A percentile compares a stretch with the other conserved stretches of the same genome.
phyloP scores from a whole-genome alignment of 2,888 invertebrate species.

The Eudemis profundana region DNA sequence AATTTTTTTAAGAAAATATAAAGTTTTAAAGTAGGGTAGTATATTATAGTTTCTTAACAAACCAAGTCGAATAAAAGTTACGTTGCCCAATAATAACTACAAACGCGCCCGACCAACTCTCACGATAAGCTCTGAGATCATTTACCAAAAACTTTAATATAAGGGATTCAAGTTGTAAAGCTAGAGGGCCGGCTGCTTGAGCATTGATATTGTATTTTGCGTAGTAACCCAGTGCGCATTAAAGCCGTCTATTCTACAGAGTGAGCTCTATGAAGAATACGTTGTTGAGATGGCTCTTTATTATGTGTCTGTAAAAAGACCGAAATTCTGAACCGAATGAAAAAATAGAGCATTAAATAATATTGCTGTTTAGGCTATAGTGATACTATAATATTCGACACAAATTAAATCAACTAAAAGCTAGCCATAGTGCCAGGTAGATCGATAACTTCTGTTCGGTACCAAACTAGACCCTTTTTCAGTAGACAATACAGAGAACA shows the following conservation, averaged over 20 bases:
- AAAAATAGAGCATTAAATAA: not conserved
- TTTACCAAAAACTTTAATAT: conserved; percentile 56
- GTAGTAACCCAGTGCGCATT: conserved; percentile 32
- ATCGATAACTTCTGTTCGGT: not conserved
- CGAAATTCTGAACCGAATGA: not conserved
- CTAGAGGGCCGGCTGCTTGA: conserved; percentile 47
- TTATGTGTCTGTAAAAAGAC: conserved; percentile 4
- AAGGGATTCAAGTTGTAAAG: conserved; percentile 56
- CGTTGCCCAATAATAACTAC: not conserved
- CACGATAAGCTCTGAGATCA: conserved; percentile 60
- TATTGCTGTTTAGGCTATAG: too few species aligned
- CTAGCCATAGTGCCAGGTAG: not conserved
- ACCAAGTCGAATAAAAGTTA: not conserved
- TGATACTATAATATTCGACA: not conserved
- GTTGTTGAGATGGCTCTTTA: conserved; percentile 14
- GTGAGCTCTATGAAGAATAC: conserved; percentile 29
- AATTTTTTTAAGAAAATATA: too few species aligned
- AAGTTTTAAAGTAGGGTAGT: too few species aligned
- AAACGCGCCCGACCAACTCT: conserved; percentile 23
- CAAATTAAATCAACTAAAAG: not conserved
- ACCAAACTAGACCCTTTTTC: not conserved
- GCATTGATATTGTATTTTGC: conserved; percentile 41
- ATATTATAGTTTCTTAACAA: too few species aligned
- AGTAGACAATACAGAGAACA: too few species aligned
- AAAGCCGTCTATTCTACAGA: conserved; percentile 31